Base-by-base conservation (phyloP, 2,888 invertebrate species). In the Tetragonisca angustula region DNA sequence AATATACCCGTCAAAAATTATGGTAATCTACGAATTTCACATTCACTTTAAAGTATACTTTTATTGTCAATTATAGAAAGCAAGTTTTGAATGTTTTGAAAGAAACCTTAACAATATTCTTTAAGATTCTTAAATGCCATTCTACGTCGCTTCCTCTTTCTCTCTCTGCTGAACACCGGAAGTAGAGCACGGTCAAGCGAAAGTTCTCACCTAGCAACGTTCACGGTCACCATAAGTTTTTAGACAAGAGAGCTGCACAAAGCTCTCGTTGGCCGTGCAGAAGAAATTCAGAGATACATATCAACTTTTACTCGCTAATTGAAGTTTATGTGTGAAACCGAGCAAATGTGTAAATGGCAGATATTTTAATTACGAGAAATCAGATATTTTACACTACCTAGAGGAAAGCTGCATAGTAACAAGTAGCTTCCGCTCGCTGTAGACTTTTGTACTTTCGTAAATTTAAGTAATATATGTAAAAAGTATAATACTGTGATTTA, bases 101-200 rank as follows among this genome's bases (percentile, higher is more conserved):
- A 19, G 19, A 36, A n/a, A 4, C 43, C 43, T 43, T 43, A 9
- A 43, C 43, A 43, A 43, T 9, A 43, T 43, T 11, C 43, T 43
- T 43, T 36, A 36, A 36, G 36, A 36, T 36, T 36, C 9, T 36
- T 9, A 36, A 2, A 43, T 32, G 71, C 36, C 67, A n/a, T 79
- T 62, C 52, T 87, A 27, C 32, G 67, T 71, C 71, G 68, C 83
- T 64, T 21, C 56, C 75, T 59, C 15, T 5, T 24, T 36, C 59
- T 82, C 62, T 67, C 71, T 59, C 74, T 65, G 43, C 77, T 71
- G 79, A 77, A 79, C 84, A 83, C 83, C 82, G 84, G 86, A 90
- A 86, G 84, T 86, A 74, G 86, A 81, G 76, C 82, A 85, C 81
- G 81, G 86, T 76, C 79, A 83, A 85, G 91, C 87, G 91, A 91